These are phyloP conservation scores for Acheta domesticus DNA, from an alignment of 2,888 invertebrate species.

Conservation along the genomic window DNA sequence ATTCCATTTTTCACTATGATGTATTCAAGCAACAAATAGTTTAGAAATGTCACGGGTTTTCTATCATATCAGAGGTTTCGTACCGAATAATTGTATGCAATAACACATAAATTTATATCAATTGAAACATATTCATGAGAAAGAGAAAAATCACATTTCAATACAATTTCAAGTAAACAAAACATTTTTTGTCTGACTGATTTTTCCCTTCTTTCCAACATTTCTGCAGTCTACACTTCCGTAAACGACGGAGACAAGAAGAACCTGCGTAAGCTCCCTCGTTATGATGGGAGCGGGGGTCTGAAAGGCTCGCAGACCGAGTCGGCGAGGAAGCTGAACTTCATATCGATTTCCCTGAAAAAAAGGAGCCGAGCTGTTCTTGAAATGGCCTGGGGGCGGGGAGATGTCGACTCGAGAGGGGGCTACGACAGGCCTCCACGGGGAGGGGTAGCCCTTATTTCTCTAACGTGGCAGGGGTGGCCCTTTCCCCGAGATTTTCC, in stretches of 20 bases:
- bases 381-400: background rate
- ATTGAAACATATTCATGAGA: no score
- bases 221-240: no score
- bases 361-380: slow-evolving; percentile 9
- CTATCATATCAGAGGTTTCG: no score
- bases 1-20: no score
- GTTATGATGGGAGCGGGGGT: background rate
- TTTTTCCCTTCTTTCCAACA: no score
- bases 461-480: background rate
- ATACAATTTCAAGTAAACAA: no score
- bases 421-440: background rate
- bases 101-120: no score
- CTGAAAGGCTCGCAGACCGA: background rate
- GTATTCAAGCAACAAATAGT: no score
- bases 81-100: no score
- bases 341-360: slow-evolving; percentile 3
- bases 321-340: background rate
- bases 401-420: background rate
- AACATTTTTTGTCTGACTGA: no score
- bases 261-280: background rate
- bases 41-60: no score
- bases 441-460: background rate
- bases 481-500: background rate
- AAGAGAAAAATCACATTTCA: no score
- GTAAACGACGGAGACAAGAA: background rate